Base-by-base conservation (phyloP, 2,113 vertebrate species). In the Coturnix japonica region DNA sequence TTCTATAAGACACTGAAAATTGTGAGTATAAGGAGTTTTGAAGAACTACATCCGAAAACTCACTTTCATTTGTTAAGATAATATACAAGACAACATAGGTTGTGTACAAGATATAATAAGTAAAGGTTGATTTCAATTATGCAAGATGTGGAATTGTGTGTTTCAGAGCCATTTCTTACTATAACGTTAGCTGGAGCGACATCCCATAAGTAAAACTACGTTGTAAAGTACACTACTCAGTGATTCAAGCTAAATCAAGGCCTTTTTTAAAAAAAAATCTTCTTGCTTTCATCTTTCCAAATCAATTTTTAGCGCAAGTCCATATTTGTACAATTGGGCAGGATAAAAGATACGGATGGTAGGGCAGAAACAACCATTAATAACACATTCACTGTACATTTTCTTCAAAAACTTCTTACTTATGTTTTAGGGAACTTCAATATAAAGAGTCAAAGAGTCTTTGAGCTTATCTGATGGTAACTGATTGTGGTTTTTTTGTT, bases 171-270 rank as follows among this genome's bases (percentile, higher is more conserved):
- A 19, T 63, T 1, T 2, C 19, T 79, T 7, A 22, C 22, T 0
- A 1, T 90, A 28, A 35, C 1, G 2, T 76, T 60, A 51, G 16
- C 21, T 44, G 7, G 13, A 13, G 19, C 56, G 35, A 69, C 25
- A 60, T 64, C 44, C 37, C 0, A 0, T 35, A 6, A 35, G 11
- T 69, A n/a, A 84, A 11, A 19, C 20, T 33, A 37, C 6, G 2
- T 21, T 53, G 30, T 9, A 8, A 81, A 86, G 72, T 1, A 72
- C 33, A 56, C 53, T 28, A 8, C 44, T 88, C 28, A 65, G 17
- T 41, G 14, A 78, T 53, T 79, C 30, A 72, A 47, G 13, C 60
- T 91, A 78, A 76, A 80, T 31, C 15, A 66, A 66, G 10, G 3
- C 25, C 28, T 28, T 53, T 39, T 39, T 39, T 39, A 39, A 41